Evolutionary conservation across 2,113 vertebrate species (phyloP).

Genomic region (Podocnemis expansa): DNA sequence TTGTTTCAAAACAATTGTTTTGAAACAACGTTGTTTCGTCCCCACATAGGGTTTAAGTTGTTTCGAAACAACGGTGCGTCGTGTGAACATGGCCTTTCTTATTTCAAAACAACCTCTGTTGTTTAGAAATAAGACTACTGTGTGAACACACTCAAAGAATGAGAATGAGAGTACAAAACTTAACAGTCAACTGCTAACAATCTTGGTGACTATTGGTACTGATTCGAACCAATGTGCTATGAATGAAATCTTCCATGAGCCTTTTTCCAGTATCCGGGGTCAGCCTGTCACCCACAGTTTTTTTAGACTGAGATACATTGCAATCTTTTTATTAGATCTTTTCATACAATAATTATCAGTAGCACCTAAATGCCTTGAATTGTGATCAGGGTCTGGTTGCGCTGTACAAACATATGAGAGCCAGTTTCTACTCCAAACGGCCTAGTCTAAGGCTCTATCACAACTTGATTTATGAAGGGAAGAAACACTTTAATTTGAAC

Average conservation of each 20-base stretch:
- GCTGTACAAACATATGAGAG: neutral
- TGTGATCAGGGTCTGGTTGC: neutral
- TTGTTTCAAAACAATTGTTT: too few relatives aligned
- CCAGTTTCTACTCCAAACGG: rapidly evolving
- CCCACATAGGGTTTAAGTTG: too few relatives aligned
- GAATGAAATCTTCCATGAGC: neutral
- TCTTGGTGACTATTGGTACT: neutral
- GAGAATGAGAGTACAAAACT: neutral
- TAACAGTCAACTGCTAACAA: neutral
- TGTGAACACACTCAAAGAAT: too few relatives aligned
- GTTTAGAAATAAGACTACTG: too few relatives aligned
- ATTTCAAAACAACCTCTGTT: too few relatives aligned
- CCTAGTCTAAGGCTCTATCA: neutral
- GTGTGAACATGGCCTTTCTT: too few relatives aligned
- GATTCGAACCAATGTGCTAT: neutral
- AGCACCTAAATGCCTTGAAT: neutral
- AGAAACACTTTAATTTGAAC: neutral
- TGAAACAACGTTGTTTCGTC: too few relatives aligned
- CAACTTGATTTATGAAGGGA: neutral
- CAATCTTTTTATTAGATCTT: neutral
- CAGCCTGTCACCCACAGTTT: neutral
- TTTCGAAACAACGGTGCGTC: too few relatives aligned
- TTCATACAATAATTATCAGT: neutral
- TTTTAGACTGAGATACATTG: neutral
- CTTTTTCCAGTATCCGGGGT: neutral